Evolutionary conservation across 2,113 vertebrate species (phyloP).

Genomic region (Bambusicola thoracicus): DNA sequence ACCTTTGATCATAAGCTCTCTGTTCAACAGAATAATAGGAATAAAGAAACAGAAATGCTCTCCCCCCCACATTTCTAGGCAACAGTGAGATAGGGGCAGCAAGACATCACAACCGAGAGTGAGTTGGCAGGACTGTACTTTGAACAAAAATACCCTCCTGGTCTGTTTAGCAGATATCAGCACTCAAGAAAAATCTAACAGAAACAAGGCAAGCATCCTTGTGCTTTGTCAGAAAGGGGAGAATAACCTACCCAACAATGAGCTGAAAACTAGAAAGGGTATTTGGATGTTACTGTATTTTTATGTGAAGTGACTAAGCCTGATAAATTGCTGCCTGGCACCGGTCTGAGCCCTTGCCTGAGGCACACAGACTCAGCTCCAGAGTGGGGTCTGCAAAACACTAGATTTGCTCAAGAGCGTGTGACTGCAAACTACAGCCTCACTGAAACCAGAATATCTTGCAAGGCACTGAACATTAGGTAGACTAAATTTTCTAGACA

Average conservation of each 20-base stretch:
- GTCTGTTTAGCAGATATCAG: neutral
- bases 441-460: constrained; percentile 18
- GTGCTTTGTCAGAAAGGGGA: neutral
- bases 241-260: neutral
- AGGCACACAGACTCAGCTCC: neutral
- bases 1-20: neutral
- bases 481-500: constrained; percentile 18
- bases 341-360: neutral
- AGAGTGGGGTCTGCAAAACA: rapidly evolving
- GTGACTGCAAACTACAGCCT: neutral
- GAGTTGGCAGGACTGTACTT: neutral
- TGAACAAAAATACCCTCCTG: neutral
- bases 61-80: neutral
- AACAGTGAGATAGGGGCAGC: neutral
- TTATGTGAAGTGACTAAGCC: neutral
- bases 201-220: neutral
- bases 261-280: neutral
- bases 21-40: neutral
- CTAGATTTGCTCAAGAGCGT: neutral
- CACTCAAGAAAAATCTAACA: neutral
- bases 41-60: neutral
- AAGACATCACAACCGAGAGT: neutral
- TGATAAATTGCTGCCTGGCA: neutral
- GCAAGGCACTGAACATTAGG: neutral
- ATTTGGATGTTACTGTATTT: neutral